Conservation (phyloP, 2,797 vertebrate genomes). For the Thunnus albacares region DNA sequence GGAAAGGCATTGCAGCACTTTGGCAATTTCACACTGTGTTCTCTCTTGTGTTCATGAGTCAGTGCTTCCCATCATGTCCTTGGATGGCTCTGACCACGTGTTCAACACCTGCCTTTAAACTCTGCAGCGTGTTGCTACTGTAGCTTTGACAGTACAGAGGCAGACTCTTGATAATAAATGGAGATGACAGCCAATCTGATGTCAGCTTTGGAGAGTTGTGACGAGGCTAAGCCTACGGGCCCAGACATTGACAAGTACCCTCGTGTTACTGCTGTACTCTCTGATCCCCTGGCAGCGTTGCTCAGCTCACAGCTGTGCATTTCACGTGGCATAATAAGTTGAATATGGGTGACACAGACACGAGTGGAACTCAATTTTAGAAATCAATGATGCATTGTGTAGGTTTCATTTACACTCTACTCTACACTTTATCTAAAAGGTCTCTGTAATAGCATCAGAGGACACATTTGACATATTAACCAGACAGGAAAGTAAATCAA, state of each 20-base stretch:
- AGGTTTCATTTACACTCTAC: slow-evolving; percentile 3
- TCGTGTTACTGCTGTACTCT: slow-evolving; percentile 21
- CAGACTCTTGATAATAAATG: slow-evolving; percentile 57
- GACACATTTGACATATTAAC: slow-evolving; percentile 2
- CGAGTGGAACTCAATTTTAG: slow-evolving; percentile 11
- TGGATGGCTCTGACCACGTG: slow-evolving; percentile 54
- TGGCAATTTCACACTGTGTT: slow-evolving; percentile 53
- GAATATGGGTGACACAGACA: slow-evolving; percentile 30
- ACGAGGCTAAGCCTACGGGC: slow-evolving; percentile 52
- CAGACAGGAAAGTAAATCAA: slow-evolving; percentile 14
- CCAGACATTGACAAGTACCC: slow-evolving; percentile 50
- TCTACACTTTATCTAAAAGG: neutral
- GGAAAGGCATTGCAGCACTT: slow-evolving; percentile 34
- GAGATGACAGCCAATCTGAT: slow-evolving; percentile 62
- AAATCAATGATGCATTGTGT: neutral
- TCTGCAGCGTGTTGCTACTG: slow-evolving; percentile 25
- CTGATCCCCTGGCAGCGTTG: slow-evolving; percentile 50
- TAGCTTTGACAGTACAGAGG: slow-evolving; percentile 33
- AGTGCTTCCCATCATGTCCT: slow-evolving; percentile 63
- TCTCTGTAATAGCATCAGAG: neutral
- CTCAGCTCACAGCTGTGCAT: slow-evolving; percentile 58
- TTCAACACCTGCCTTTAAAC: slow-evolving; percentile 61
- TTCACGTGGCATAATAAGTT: slow-evolving; percentile 9
- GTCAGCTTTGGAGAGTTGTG: slow-evolving; percentile 57
- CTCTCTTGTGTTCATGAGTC: slow-evolving; percentile 51